Evolutionary conservation across 2,113 vertebrate genomes (phyloP).

Genomic region (Thamnophis sirtalis): DNA sequence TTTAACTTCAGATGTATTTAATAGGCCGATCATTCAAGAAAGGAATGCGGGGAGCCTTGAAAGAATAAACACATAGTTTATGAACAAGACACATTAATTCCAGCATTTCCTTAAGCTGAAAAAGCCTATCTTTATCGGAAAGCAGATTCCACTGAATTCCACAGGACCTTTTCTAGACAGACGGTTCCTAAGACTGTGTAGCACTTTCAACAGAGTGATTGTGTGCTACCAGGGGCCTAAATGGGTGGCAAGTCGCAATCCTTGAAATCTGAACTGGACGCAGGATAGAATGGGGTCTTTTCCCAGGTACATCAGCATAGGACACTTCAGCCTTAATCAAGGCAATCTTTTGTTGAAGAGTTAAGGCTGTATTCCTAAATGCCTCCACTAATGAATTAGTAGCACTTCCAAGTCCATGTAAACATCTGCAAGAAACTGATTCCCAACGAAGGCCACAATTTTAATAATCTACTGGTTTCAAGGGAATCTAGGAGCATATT

Average conservation of each 20-base stretch:
- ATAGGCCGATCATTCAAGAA: not conserved
- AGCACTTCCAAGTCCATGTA: not conserved
- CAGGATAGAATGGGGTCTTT: not conserved
- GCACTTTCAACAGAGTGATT: not conserved
- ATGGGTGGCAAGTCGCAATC: not conserved
- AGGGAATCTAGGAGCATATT: not conserved
- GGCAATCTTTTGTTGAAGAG: not conserved
- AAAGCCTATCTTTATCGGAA: not conserved
- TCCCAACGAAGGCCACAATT: not conserved
- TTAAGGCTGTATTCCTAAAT: not conserved
- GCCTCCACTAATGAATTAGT: not conserved
- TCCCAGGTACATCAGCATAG: not conserved
- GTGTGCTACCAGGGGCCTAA: not conserved
- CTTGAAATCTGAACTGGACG: not conserved
- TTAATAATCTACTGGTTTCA: not conserved
- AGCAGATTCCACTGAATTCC: not conserved
- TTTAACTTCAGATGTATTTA: constrained; percentile 10
- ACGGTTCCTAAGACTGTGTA: not conserved
- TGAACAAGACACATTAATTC: constrained; percentile 33
- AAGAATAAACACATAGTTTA: not conserved
- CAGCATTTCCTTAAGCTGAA: not conserved
- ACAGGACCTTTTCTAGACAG: not conserved
- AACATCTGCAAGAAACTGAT: not conserved
- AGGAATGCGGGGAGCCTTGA: not conserved
- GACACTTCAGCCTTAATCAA: not conserved